phyloP scores from a whole-genome alignment of 1,140 invertebrate species.

The Nasonia giraulti region DNA sequence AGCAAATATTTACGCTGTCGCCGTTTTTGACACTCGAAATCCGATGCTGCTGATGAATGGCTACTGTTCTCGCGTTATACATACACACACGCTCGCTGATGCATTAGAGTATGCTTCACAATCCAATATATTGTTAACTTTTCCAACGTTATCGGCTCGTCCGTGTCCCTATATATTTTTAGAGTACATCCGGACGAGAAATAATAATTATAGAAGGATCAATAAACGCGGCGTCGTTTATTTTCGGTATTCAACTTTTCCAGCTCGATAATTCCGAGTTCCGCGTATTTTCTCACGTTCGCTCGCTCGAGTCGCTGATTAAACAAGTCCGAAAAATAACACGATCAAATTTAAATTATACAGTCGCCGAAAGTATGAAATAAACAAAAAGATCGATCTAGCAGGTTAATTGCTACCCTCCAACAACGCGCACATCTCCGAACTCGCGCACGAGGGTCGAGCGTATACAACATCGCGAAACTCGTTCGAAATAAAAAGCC shows the following conservation, averaged over 20 bases:
- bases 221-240: not conserved
- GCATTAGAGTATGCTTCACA: not conserved
- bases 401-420: not conserved
- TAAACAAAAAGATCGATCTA: not conserved
- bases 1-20: not conserved
- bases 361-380: not conserved
- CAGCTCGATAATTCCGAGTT: too few relatives aligned
- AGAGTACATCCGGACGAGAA: not conserved
- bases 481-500: conserved; percentile 19
- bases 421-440: not conserved
- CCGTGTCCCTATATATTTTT: not conserved
- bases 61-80: not conserved
- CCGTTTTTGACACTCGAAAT: not conserved
- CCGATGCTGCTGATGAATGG: not conserved
- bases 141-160: not conserved
- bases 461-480: conserved; percentile 10
- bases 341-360: not conserved
- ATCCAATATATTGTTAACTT: not conserved
- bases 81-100: not conserved
- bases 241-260: not conserved
- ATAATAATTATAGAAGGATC: not conserved
- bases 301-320: not conserved
- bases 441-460: not conserved
- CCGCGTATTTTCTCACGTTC: not conserved
- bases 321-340: not conserved